Evolutionary conservation across 2,113 vertebrate genomes (phyloP).

Genomic region (Platysteira castanea): DNA sequence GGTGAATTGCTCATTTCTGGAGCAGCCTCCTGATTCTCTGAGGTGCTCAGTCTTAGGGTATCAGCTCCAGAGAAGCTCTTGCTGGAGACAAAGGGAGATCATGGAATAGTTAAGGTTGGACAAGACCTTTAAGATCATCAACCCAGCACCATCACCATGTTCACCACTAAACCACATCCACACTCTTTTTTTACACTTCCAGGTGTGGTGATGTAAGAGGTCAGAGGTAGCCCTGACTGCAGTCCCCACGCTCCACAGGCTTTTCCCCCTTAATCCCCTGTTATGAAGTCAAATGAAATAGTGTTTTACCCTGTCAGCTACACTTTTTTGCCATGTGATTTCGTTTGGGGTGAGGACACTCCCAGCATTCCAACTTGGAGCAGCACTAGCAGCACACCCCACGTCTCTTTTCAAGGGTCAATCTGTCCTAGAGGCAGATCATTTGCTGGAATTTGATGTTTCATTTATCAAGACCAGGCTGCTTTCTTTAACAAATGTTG

Average conservation of each 20-base stretch:
- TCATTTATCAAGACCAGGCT: conserved; percentile 70
- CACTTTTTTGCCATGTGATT: conserved; percentile 34
- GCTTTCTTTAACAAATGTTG: conserved; percentile 75
- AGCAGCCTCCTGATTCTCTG: neutral
- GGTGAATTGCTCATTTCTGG: neutral
- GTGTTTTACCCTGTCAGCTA: conserved; percentile 51
- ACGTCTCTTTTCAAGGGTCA: conserved; percentile 63
- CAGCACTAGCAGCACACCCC: conserved; percentile 26
- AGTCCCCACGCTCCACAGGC: too few relatives aligned
- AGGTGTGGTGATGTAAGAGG: neutral
- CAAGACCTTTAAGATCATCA: neutral
- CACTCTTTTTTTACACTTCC: neutral
- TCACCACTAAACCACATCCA: neutral
- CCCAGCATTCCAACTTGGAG: conserved; percentile 13
- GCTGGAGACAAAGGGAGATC: neutral
- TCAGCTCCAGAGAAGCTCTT: neutral
- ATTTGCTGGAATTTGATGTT: conserved; percentile 72
- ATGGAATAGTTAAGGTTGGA: neutral
- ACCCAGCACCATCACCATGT: neutral
- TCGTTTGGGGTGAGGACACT: conserved; percentile 36
- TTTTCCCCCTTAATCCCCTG: neutral
- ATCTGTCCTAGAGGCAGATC: conserved; percentile 42
- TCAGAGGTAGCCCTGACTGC: neutral
- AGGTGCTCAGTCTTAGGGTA: neutral
- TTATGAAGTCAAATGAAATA: conserved; percentile 49